These are phyloP conservation scores for Triops cancriformis DNA, from an alignment of 1,140 invertebrate species.

Conservation along the genomic window DNA sequence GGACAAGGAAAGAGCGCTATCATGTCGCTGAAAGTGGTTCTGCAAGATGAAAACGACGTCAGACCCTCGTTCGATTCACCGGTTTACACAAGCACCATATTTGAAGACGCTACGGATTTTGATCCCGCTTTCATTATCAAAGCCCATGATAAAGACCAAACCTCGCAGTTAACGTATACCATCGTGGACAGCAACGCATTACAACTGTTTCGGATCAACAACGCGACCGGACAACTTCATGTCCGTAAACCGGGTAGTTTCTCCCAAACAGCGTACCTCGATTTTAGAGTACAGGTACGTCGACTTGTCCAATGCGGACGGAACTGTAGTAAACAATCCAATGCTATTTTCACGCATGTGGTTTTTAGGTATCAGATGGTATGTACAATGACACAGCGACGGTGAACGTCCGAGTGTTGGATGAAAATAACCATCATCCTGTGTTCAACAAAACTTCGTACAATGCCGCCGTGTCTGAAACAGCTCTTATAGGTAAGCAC, in stretches of 20 bases:
- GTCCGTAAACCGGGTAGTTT: conserved; percentile 53
- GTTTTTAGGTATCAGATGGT: conserved; percentile 67
- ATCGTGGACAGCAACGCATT: conserved; percentile 55
- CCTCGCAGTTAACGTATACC: conserved; percentile 67
- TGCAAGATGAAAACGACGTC: conserved; percentile 81
- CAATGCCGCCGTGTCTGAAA: conserved; percentile 61
- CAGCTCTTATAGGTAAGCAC: conserved; percentile 55
- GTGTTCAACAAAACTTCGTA: conserved; percentile 65
- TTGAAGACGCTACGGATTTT: conserved; percentile 72
- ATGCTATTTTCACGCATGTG: conserved; percentile 10
- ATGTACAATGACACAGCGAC: conserved; percentile 56
- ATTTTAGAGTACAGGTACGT: background rate
- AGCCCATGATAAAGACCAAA: conserved; percentile 68
- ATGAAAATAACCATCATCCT: conserved; percentile 80
- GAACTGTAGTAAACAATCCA: background rate
- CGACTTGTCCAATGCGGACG: background rate
- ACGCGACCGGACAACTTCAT: conserved; percentile 56
- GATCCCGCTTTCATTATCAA: conserved; percentile 60
- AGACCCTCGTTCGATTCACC: conserved; percentile 62
- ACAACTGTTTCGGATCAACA: conserved; percentile 58
- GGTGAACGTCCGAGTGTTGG: conserved; percentile 66
- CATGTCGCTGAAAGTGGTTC: conserved; percentile 64
- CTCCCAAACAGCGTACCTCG: conserved; percentile 48
- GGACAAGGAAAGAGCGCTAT: conserved; percentile 64
- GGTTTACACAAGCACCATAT: conserved; percentile 65